These are phyloP conservation scores for Tachystola acroxantha DNA, from an alignment of 2,888 invertebrate species.

Conservation along the genomic window DNA sequence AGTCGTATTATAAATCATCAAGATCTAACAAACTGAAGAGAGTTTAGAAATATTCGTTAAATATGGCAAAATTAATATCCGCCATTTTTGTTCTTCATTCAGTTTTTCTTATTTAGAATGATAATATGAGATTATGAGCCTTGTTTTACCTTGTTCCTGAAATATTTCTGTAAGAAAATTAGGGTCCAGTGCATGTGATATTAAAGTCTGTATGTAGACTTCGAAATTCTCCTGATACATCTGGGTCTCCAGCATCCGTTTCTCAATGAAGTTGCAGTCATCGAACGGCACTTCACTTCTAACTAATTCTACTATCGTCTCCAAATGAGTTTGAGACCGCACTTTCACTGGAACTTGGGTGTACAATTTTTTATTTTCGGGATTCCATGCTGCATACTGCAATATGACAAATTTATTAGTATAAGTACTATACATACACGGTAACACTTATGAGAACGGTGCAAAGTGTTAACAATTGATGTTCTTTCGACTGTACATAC, in stretches of 20 bases:
- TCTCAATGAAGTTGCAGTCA: slow-evolving; percentile 84
- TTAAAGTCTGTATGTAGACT: slow-evolving; percentile 93
- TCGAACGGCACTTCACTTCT: slow-evolving; percentile 84
- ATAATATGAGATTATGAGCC: no score
- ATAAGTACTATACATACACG: no score
- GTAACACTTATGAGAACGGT: no score
- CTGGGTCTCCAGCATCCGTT: slow-evolving; percentile 85
- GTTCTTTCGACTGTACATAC: no score
- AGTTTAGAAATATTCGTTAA: no score
- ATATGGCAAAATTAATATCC: no score
- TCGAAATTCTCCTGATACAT: slow-evolving; percentile 92
- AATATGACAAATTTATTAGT: no score
- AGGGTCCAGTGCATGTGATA: slow-evolving; percentile 92
- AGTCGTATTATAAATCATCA: no score
- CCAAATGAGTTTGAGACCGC: slow-evolving; percentile 85
- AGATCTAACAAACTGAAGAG: no score
- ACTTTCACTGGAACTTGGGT: slow-evolving; percentile 88
- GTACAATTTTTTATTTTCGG: slow-evolving; percentile 88
- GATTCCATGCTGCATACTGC: slow-evolving; percentile 91
- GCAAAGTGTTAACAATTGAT: no score
- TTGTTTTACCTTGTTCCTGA: slow-evolving; percentile 87
- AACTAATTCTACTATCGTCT: slow-evolving; percentile 89
- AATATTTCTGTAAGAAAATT: slow-evolving; percentile 94
- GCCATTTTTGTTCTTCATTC: no score
- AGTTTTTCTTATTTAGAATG: no score